A percentile compares a stretch with the other conserved stretches of the same genome.
Evolutionary conservation across 2,888 invertebrate species (phyloP).

Genomic region (Lithodes maja): DNA sequence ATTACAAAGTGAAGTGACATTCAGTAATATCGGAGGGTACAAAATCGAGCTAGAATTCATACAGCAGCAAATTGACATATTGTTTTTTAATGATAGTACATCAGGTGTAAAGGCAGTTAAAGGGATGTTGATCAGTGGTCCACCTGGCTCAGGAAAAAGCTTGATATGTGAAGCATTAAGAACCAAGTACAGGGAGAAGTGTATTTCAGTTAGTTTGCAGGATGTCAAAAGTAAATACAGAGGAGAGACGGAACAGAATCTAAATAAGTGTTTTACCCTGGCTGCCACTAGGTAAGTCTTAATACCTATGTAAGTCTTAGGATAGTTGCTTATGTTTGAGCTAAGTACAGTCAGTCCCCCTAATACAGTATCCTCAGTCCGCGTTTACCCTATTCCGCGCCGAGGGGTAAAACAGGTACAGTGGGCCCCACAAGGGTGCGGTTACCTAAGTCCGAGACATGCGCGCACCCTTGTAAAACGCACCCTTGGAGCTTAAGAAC

Average conservation of each 20-base stretch:
- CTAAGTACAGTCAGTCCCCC: background rate
- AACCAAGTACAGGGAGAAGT: constrained; percentile 41
- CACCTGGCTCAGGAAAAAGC: constrained; percentile 57
- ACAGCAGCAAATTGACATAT: constrained; percentile 43
- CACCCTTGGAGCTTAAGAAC: too few relatives aligned
- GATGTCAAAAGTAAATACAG: constrained; percentile 53
- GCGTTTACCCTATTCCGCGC: too few relatives aligned
- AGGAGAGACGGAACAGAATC: constrained; percentile 53
- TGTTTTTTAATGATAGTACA: constrained; percentile 35
- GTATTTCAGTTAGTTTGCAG: constrained; percentile 23
- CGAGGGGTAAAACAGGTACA: too few relatives aligned
- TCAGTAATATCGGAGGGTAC: constrained; percentile 56
- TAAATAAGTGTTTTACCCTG: constrained; percentile 40
- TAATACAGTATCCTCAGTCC: background rate
- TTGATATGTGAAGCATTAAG: constrained; percentile 51
- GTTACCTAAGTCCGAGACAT: too few relatives aligned
- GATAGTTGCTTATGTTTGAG: background rate
- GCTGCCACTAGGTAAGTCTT: constrained; percentile 45
- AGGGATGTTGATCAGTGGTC: constrained; percentile 62
- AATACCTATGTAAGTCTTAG: background rate
- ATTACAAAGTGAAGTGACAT: constrained; percentile 6
- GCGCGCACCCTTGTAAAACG: too few relatives aligned
- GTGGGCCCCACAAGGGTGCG: too few relatives aligned
- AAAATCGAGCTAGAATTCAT: constrained; percentile 31
- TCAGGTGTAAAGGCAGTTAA: background rate